Base-by-base conservation (phyloP, 2,113 vertebrate species). In the Puffinus mauretanicus region DNA sequence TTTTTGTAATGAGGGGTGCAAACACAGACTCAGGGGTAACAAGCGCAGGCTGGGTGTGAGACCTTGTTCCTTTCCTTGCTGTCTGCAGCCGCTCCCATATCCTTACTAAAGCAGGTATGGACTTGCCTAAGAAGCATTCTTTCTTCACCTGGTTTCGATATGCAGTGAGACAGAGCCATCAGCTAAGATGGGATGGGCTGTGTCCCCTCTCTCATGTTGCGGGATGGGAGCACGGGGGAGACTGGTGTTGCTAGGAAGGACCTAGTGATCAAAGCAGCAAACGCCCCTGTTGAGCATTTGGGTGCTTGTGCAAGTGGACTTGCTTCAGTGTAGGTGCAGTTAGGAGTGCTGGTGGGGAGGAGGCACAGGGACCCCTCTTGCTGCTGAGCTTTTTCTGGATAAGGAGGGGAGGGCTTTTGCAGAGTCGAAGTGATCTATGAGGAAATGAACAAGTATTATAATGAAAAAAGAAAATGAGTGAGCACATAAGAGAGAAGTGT, bases 231-330 rank as follows among this genome's bases (percentile, higher is more conserved):
- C 89, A 62, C 1, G 11, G 32, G 72, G 90, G 44, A 95, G 86
- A 96, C 57, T 84, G 80, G 47, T 95, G 89, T 96, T 95, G 86
- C n/a, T 22, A n/a, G 88, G 86, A 95, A 75, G 79, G 72, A 80
- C 71, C 7, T 49, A 27, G 91, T 82, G 93, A 96, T 95, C 54
- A 87, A 81, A 94, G 83, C 82, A 90, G 67, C 67, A 77, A 92
- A 84, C 73, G 54, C 57, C 58, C 34, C 40, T 65, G 72, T 36
- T 95, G 77, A 86, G 94, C 34, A 6, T 64, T 93, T 78, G 88
- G 52, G 75, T 67, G 42, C 12, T 65, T 75, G 69, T 27, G 75
- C 97, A 94, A 87, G 32, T 16, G 86, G 36, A 30, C 20, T 77
- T 69, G 49, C 17, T 55, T 47, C 1, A 3, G 32, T 30, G 32